Evolutionary conservation across 2,797 vertebrate genomes (phyloP).

Genomic region (Taenioides sp.): DNA sequence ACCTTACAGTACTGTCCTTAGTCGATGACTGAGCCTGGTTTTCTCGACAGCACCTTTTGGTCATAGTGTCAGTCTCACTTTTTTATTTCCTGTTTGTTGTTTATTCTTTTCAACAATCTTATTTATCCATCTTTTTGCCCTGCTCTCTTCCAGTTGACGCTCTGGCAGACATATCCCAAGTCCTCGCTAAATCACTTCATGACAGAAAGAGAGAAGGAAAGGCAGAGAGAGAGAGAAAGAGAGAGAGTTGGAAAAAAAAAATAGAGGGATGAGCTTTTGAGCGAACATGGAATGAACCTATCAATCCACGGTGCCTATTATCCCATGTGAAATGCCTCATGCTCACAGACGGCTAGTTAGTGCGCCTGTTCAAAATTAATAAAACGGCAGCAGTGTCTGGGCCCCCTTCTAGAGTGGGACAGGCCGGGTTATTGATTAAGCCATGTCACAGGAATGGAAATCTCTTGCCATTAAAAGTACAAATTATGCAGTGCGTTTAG

Average conservation of each 20-base stretch:
- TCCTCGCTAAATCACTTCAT: slow-evolving; percentile 76
- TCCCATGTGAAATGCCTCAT: slow-evolving; percentile 78
- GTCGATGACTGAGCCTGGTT: slow-evolving; percentile 45
- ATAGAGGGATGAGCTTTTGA: slow-evolving; percentile 74
- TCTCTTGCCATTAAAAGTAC: slow-evolving; percentile 83
- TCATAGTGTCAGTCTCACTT: slow-evolving; percentile 45
- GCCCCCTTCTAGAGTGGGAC: slow-evolving; percentile 64
- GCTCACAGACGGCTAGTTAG: slow-evolving; percentile 82
- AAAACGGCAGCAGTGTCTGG: slow-evolving; percentile 75
- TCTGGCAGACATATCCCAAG: slow-evolving; percentile 48
- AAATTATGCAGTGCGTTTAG: slow-evolving; percentile 83
- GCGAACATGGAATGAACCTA: slow-evolving; percentile 82
- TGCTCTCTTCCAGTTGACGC: slow-evolving; percentile 46
- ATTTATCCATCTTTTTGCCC: slow-evolving; percentile 63
- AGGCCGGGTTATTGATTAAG: slow-evolving; percentile 83
- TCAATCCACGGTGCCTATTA: slow-evolving; percentile 84
- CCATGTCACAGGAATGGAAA: slow-evolving; percentile 82
- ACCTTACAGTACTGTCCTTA: slow-evolving; percentile 21
- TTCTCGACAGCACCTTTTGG: slow-evolving; percentile 48
- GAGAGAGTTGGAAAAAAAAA: slow-evolving; percentile 57
- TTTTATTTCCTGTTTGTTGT: slow-evolving; percentile 53
- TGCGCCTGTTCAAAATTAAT: slow-evolving; percentile 84
- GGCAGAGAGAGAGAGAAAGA: slow-evolving; percentile 55
- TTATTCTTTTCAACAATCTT: slow-evolving; percentile 53
- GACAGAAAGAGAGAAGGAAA: slow-evolving; percentile 74